Percentiles rank a stretch among this genome's conserved stretches.
Evolutionary conservation across 2,113 vertebrate genomes (phyloP).

Genomic region (Phyllostomus hastatus): DNA sequence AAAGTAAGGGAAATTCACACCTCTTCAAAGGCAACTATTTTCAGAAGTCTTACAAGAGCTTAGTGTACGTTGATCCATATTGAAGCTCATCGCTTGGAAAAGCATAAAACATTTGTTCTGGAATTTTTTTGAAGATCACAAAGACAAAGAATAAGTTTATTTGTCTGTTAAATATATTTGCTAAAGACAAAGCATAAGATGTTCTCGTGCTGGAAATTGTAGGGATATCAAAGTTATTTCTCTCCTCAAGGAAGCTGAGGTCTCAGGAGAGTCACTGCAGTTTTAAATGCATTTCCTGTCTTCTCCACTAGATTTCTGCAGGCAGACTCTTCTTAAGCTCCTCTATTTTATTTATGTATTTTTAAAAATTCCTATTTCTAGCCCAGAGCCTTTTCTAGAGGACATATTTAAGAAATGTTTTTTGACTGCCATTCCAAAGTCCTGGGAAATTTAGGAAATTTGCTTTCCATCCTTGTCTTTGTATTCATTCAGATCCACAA

Average conservation of each 20-base stretch:
- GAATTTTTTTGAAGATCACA: background rate
- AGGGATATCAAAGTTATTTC: background rate
- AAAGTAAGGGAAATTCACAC: constrained; percentile 71
- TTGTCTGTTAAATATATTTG: constrained; percentile 37
- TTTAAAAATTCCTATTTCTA: background rate
- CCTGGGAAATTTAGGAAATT: background rate
- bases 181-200: background rate
- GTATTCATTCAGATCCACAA: background rate
- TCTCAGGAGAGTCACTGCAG: background rate
- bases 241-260: background rate
- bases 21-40: constrained; percentile 67
- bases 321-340: background rate
- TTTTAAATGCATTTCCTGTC: background rate
- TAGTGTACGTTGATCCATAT: background rate
- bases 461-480: background rate
- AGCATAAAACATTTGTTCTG: background rate
- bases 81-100: background rate
- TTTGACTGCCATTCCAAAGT: background rate
- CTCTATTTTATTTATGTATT: background rate
- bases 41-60: constrained; percentile 41
- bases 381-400: background rate
- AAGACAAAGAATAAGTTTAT: constrained; percentile 5
- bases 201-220: background rate
- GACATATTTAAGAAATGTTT: background rate
- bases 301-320: background rate